Conservation (phyloP, 2,888 invertebrate genomes). For the Amphipoea oculea region DNA sequence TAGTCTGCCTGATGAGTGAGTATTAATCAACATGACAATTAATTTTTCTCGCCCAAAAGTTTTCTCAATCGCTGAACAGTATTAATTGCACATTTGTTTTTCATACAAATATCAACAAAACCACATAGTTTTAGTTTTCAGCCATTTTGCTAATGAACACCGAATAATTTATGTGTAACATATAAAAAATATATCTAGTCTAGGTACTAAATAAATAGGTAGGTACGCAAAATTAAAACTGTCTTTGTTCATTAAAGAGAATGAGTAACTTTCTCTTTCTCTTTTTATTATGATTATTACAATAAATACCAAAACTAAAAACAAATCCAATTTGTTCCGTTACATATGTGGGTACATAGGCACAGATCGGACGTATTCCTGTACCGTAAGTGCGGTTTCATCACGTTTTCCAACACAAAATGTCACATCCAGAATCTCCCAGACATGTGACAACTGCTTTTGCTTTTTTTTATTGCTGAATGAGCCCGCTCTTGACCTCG, state of each 20-base stretch:
- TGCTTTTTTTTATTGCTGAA: background rate
- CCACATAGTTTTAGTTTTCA: background rate
- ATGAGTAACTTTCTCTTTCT: background rate
- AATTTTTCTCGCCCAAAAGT: background rate
- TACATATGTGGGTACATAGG: background rate
- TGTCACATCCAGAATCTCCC: background rate
- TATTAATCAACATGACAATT: constrained; percentile 45
- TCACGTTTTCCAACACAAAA: constrained; percentile 5
- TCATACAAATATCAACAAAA: background rate
- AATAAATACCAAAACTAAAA: background rate
- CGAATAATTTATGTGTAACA: background rate
- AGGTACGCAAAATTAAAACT: background rate
- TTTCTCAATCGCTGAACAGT: background rate
- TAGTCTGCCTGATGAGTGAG: constrained; percentile 79
- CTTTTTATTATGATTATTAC: background rate
- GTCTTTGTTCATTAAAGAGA: background rate
- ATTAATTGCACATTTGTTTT: background rate
- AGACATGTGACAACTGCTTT: background rate
- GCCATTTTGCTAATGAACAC: background rate
- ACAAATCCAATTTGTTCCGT: background rate
- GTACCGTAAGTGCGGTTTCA: background rate
- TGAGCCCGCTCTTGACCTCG: background rate
- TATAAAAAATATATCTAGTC: background rate
- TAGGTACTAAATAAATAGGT: background rate
- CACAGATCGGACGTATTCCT: background rate